Conservation (phyloP, 2,888 invertebrate genomes). For the Mamestra brassicae region DNA sequence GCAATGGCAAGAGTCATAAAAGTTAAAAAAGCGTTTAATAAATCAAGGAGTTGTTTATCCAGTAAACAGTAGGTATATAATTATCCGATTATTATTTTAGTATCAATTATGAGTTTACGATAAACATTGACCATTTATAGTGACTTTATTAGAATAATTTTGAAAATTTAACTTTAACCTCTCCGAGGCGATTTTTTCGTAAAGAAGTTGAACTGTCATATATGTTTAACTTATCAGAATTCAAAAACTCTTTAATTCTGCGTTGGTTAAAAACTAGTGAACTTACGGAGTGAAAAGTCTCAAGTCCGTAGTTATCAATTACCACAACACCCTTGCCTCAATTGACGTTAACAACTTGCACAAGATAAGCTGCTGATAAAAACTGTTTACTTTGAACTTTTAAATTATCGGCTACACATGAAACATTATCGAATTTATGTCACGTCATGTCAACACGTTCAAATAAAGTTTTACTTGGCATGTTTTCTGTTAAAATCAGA, state of each 20-base stretch:
- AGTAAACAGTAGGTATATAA: background rate
- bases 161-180: background rate
- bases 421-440: conserved; percentile 25
- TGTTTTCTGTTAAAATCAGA: background rate
- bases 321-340: conserved; percentile 43
- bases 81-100: background rate
- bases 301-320: conserved; percentile 45
- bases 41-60: background rate
- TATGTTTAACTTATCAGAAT: too few species aligned
- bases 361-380: conserved; percentile 55
- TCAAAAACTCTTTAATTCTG: background rate
- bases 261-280: background rate
- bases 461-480: background rate
- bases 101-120: background rate
- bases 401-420: conserved; percentile 27
- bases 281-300: conserved; percentile 3
- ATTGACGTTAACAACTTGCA: conserved; percentile 45
- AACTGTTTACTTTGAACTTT: conserved; percentile 43
- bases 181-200: background rate
- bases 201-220: background rate
- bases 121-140: background rate
- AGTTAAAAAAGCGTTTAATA: background rate
- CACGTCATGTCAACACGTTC: conserved; percentile 15
- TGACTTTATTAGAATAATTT: background rate
- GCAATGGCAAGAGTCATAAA: background rate